Percentiles rank a stretch among this genome's conserved stretches.
Conservation (phyloP, 2,888 invertebrate genomes). For the Eremobia ochroleuca region DNA sequence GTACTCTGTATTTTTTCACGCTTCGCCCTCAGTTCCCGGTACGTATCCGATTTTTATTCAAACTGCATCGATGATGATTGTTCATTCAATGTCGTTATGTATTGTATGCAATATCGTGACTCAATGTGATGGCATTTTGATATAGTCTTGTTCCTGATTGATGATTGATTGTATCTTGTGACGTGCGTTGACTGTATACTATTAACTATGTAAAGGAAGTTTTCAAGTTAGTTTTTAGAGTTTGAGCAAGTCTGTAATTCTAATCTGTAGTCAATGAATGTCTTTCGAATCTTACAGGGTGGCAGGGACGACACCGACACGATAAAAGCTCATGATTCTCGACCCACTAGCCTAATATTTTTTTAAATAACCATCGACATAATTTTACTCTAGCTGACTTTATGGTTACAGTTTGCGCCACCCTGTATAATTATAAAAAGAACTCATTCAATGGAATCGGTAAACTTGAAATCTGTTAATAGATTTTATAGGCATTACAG, state of each 20-base stretch:
- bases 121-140: conserved; percentile 44
- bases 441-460: neutral
- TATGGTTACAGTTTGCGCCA: too few relatives aligned
- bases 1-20: conserved; percentile 75
- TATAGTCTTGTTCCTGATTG: conserved; percentile 44
- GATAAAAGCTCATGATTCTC: neutral
- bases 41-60: conserved; percentile 79
- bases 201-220: neutral
- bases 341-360: too few relatives aligned
- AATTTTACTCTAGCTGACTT: too few relatives aligned
- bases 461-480: neutral
- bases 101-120: conserved; percentile 65
- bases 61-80: conserved; percentile 55
- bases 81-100: conserved; percentile 53
- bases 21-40: conserved; percentile 82
- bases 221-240: neutral
- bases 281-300: neutral
- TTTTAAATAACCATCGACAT: too few relatives aligned
- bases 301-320: neutral
- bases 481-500: neutral
- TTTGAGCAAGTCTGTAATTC: neutral
- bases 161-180: conserved; percentile 35
- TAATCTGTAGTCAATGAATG: neutral
- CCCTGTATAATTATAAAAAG: neutral
- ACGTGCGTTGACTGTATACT: conserved; percentile 10